phyloP scores from a whole-genome alignment of 2,888 invertebrate genomes.

The Netelia virgata region DNA sequence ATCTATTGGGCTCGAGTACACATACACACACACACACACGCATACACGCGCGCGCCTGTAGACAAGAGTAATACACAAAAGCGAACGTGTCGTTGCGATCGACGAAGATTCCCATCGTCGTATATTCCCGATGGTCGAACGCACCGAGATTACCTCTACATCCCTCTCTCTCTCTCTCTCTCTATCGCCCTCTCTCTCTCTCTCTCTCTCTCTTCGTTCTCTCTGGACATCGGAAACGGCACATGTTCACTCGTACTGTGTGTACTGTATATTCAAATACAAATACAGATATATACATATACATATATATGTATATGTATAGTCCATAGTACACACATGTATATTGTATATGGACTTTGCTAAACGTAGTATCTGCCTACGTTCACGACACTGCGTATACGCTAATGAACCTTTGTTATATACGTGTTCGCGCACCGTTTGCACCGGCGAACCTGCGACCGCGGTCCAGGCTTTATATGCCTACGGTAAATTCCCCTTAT shows the following conservation, averaged over 20 bases:
- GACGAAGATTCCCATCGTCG: conserved; percentile 38
- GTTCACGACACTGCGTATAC: conserved; percentile 41
- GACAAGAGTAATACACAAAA: not conserved
- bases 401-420: conserved; percentile 64
- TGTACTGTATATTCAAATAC: not conserved
- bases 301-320: conserved; percentile 10
- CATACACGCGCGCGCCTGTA: no score
- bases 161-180: no score
- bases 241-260: not conserved
- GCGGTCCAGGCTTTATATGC: conserved; percentile 43
- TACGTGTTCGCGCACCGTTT: conserved; percentile 59
- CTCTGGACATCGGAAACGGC: conserved; percentile 15
- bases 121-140: not conserved
- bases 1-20: conserved; percentile 25
- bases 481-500: conserved; percentile 50
- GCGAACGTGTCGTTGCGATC: conserved; percentile 10
- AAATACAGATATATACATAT: conserved; percentile 11
- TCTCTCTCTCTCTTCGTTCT: not conserved
- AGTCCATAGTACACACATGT: not conserved
- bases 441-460: conserved; percentile 23
- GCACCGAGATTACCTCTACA: conserved; percentile 21
- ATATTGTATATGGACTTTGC: not conserved
- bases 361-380: conserved; percentile 36
- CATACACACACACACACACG: no score
- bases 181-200: not conserved